These are phyloP conservation scores for Serripes groenlandicus DNA, from an alignment of 2,888 invertebrate genomes.

Conservation along the genomic window DNA sequence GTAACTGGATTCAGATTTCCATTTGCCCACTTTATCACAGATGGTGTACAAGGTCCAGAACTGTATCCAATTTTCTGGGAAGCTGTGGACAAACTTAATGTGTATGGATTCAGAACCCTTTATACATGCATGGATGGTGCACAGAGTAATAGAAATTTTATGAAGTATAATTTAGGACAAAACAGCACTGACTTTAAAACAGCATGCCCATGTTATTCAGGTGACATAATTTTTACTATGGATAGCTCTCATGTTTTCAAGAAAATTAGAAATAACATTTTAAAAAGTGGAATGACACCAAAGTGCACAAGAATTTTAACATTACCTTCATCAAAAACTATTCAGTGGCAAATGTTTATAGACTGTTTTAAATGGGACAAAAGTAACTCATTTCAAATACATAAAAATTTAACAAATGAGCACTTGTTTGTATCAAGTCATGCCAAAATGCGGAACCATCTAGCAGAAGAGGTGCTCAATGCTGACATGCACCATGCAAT, in stretches of 20 bases:
- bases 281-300: slow-evolving; percentile 42
- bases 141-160: slow-evolving; percentile 36
- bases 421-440: slow-evolving; percentile 50
- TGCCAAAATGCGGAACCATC: slow-evolving; percentile 62
- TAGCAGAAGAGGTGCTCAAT: slow-evolving; percentile 65
- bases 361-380: slow-evolving; percentile 63
- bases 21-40: slow-evolving; percentile 38
- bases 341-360: slow-evolving; percentile 64
- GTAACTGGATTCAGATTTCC: slow-evolving; percentile 63
- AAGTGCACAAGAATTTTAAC: slow-evolving; percentile 37
- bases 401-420: slow-evolving; percentile 56
- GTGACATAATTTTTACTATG: slow-evolving; percentile 33
- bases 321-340: neutral
- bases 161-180: slow-evolving; percentile 30
- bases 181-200: slow-evolving; percentile 21
- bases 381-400: slow-evolving; percentile 42
- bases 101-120: slow-evolving; percentile 36
- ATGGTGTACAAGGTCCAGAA: slow-evolving; percentile 30
- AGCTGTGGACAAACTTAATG: slow-evolving; percentile 34
- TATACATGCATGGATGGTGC: slow-evolving; percentile 46
- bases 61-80: slow-evolving; percentile 49
- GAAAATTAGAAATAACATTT: slow-evolving; percentile 54
- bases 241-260: slow-evolving; percentile 42
- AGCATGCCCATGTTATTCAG: slow-evolving; percentile 10
- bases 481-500: slow-evolving; percentile 57